Base-by-base conservation (phyloP, 2,888 invertebrate genomes). In the Cephus pulcher region DNA sequence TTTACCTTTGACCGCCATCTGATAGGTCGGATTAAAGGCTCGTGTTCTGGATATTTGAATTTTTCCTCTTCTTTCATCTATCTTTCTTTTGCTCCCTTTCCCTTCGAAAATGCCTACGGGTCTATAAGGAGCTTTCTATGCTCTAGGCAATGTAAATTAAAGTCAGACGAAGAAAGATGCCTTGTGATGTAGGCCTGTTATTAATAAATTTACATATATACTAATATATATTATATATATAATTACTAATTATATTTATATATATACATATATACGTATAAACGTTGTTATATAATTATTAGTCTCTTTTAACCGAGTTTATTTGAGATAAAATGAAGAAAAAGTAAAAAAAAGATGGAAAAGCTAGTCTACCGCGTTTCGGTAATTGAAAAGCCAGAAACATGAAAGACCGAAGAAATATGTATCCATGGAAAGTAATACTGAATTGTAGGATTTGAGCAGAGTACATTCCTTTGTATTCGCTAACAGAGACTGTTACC, bases 251-350 rank as follows among this genome's bases (percentile, higher is more conserved):
- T 37, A 4, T 12, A 37, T 37, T 3, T 12, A 12, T 37, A 1
- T 37, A 1, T 37, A 12, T 37, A 15, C 15, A 4, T 1, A 15
- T 12, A 15, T 40, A 40, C 15, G 83, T 88, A 86, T 81, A 83
- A 82, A 80, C 79, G 77, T 80, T 78, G 74, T 81, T 81, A 84
- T 81, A 84, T 88, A 87, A 88, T 88, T 86, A 87, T 84, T 80
- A 81, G 80, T 73, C 81, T 76, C 81, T 23, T 23, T 56, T 23
- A 23, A 23, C 56, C 23, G 56, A 23, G 56, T 56, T 56, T 56
- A 56, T 56, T 56, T 9, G 23, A 56, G 23, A 6, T 56, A 9
- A 56, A 56, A 56, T 6, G 23, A 56, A 56, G 23, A 56, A 2
- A 9, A 9, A 56, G 69, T 23, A 76, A 76, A 76, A 83, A 74